These are phyloP conservation scores for Drosophila lini DNA, from an alignment of 1,140 invertebrate species.

Conservation along the genomic window DNA sequence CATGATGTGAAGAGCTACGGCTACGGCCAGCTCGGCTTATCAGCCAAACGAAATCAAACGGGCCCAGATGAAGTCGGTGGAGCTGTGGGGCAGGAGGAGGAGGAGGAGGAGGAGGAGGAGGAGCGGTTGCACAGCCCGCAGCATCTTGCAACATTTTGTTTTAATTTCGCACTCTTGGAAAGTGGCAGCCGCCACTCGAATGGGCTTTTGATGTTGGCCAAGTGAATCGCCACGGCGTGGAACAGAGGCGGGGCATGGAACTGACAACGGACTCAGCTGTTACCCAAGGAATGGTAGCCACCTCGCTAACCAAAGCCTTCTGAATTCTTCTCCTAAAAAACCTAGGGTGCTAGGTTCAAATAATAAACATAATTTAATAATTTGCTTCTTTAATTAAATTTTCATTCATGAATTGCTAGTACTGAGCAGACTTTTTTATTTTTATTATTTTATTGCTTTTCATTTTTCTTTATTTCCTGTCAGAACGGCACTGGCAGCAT, in stretches of 20 bases:
- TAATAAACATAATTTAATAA: neutral
- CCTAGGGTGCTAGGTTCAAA: neutral
- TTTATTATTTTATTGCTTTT: conserved; percentile 1
- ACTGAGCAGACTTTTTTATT: neutral
- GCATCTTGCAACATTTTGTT: conserved; percentile 82
- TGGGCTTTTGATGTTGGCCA: conserved; percentile 73
- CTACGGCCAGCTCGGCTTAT: conserved; percentile 61
- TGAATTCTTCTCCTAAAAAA: neutral
- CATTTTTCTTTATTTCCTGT: too few relatives aligned
- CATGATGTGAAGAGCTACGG: conserved; percentile 62
- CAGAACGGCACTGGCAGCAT: conserved; percentile 48
- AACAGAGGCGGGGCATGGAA: conserved; percentile 15
- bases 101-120: neutral
- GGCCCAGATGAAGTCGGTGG: conserved; percentile 38
- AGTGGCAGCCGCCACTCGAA: conserved; percentile 76
- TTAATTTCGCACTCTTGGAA: conserved; percentile 80
- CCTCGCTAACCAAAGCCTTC: neutral
- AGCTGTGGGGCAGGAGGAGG: neutral
- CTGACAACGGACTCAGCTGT: conserved; percentile 10
- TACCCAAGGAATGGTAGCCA: conserved; percentile 18
- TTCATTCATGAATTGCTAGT: neutral
- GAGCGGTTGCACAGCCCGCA: conserved; percentile 54
- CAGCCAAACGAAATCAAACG: conserved; percentile 71
- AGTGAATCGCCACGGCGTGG: conserved; percentile 25
- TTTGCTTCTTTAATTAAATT: neutral